Conservation (phyloP, 2,113 vertebrate species). For the Pteruthius melanotis region DNA sequence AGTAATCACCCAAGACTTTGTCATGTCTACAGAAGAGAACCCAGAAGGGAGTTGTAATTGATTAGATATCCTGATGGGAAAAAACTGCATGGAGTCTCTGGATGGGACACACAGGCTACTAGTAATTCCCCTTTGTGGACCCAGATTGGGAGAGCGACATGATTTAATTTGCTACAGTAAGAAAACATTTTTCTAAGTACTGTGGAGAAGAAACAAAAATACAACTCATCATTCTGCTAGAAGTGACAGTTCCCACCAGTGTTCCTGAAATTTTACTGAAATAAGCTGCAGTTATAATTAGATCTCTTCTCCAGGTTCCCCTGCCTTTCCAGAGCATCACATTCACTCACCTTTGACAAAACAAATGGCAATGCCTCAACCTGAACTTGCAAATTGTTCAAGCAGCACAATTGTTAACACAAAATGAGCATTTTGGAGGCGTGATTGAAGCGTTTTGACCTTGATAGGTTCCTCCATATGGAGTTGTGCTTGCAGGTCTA, state of each 20-base stretch:
- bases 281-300: neutral
- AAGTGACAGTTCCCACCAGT: neutral
- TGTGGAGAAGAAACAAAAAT: neutral
- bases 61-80: neutral
- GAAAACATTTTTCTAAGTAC: neutral
- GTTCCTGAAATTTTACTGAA: neutral
- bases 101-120: neutral
- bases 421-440: conserved; percentile 30
- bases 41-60: neutral
- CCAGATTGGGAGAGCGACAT: neutral
- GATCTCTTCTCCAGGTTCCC: neutral
- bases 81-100: neutral
- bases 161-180: neutral
- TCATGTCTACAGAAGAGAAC: neutral
- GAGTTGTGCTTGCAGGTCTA: conserved; percentile 6
- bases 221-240: neutral
- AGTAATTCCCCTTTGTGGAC: neutral
- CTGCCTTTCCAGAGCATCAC: neutral
- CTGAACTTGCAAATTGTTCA: neutral
- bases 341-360: neutral
- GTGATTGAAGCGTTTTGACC: conserved; percentile 32
- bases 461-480: conserved; percentile 30
- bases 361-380: neutral
- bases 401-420: neutral
- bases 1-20: neutral